Percentiles rank a stretch among this genome's conserved stretches.
These are phyloP conservation scores for Caenorhabditis sp. DNA, from an alignment of 2,888 invertebrate species.

Conservation along the genomic window DNA sequence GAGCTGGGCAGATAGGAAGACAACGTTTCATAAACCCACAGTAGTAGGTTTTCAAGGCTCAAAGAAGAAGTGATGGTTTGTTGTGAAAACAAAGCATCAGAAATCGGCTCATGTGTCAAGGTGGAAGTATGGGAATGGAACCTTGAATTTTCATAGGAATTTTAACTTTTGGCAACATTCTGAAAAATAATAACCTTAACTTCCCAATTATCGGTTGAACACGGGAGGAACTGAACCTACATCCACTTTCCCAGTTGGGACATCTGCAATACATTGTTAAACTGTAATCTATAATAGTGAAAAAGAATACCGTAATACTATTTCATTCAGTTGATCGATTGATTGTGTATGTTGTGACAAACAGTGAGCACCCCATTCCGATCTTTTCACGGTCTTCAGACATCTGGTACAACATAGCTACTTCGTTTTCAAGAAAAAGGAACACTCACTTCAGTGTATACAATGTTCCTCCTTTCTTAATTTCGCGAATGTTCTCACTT, in stretches of 20 bases:
- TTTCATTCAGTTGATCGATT: constrained; percentile 59
- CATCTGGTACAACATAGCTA: constrained; percentile 28
- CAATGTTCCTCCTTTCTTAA: constrained; percentile 61
- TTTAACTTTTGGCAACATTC: background rate
- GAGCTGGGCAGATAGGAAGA: constrained; percentile 61
- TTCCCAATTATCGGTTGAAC: constrained; percentile 27
- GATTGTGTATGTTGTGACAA: constrained; percentile 62
- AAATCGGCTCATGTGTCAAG: background rate
- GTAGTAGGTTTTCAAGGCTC: constrained; percentile 46
- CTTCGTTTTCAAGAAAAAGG: background rate
- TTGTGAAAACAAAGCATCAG: background rate
- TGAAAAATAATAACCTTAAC: constrained; percentile 10
- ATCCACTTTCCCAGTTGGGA: constrained; percentile 69
- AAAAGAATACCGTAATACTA: constrained; percentile 41
- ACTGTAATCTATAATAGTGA: background rate
- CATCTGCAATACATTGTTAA: constrained; percentile 53
- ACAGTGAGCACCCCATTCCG: constrained; percentile 59
- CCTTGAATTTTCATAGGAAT: constrained; percentile 5
- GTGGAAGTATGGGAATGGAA: constrained; percentile 26
- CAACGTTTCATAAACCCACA: constrained; percentile 51
- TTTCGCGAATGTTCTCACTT: constrained; percentile 64
- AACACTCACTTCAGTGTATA: constrained; percentile 52
- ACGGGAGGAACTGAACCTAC: constrained; percentile 40
- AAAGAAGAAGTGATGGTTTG: background rate
- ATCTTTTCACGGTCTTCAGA: constrained; percentile 50